Evolutionary conservation across 2,888 invertebrate genomes (phyloP).

Genomic region (Pyrocoelia pectoralis): DNA sequence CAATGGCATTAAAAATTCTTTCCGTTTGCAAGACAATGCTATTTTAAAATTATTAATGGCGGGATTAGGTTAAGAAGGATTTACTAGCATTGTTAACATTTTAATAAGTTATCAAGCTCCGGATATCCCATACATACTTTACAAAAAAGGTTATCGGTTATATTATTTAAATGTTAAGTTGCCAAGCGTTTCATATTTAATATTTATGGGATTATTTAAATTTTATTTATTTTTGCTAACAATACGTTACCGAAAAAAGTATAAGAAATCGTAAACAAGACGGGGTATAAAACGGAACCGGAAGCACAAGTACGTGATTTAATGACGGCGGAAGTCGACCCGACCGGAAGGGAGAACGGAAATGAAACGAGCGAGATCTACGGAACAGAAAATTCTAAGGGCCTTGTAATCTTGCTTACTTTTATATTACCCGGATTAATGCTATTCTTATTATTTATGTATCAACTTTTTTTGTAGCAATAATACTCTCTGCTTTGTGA

Average conservation of each 20-base stretch:
- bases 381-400: constrained; percentile 34
- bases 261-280: constrained; percentile 19
- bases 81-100: constrained; percentile 25
- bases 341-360: constrained; percentile 38
- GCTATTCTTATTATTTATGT: constrained; percentile 19
- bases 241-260: constrained; percentile 13
- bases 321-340: constrained; percentile 37
- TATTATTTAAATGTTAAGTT: constrained; percentile 15
- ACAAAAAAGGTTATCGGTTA: constrained; percentile 32
- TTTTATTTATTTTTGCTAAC: background rate
- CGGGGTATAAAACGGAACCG: constrained; percentile 34
- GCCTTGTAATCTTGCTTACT: constrained; percentile 15
- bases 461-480: constrained; percentile 16
- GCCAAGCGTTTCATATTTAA: background rate
- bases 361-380: constrained; percentile 34
- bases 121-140: constrained; percentile 41
- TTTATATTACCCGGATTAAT: constrained; percentile 11
- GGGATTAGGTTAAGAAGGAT: constrained; percentile 28
- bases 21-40: constrained; percentile 26
- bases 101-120: constrained; percentile 39
- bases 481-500: too few relatives aligned
- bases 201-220: constrained; percentile 2
- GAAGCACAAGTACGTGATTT: constrained; percentile 39
- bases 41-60: constrained; percentile 17
- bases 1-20: constrained; percentile 25